phyloP scores from a whole-genome alignment of 2,113 vertebrate genomes.

The Clupea harengus region DNA sequence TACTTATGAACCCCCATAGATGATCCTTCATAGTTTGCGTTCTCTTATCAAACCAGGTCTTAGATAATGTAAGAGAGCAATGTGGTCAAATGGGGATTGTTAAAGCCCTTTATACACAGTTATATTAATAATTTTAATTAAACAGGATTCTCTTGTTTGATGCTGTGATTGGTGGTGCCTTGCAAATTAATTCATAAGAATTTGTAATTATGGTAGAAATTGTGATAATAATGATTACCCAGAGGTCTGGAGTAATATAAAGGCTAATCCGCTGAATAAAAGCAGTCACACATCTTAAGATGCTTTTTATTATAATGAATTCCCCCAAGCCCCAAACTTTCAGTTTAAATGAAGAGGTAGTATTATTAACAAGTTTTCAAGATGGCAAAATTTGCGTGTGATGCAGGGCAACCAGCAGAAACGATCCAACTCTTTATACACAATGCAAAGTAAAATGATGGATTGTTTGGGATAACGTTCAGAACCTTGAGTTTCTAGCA shows the following conservation, averaged over 20 bases:
- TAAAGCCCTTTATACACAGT: neutral
- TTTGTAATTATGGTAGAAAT: slow-evolving; percentile 40
- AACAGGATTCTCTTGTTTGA: slow-evolving; percentile 36
- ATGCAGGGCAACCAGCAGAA: neutral
- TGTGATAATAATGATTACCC: slow-evolving; percentile 46
- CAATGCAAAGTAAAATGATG: neutral
- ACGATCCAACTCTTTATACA: neutral
- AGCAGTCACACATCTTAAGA: slow-evolving; percentile 40
- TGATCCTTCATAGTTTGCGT: neutral
- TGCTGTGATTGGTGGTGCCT: slow-evolving; percentile 17
- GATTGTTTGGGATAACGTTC: neutral
- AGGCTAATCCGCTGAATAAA: slow-evolving; percentile 48
- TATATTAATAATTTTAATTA: slow-evolving; percentile 39
- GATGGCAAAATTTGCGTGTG: neutral
- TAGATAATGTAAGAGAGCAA: slow-evolving; percentile 35
- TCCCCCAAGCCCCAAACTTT: slow-evolving; percentile 22
- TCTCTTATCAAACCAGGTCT: neutral
- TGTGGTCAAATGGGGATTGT: slow-evolving; percentile 35
- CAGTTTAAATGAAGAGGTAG: slow-evolving; percentile 5
- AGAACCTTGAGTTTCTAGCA: neutral
- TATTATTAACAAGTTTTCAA: neutral
- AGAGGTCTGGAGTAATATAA: slow-evolving; percentile 46
- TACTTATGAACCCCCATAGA: neutral
- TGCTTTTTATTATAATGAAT: slow-evolving; percentile 31
- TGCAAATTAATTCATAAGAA: slow-evolving; percentile 33